These are phyloP conservation scores for Neodontobutis hainanensis DNA, from an alignment of 2,113 vertebrate species.

Conservation along the genomic window DNA sequence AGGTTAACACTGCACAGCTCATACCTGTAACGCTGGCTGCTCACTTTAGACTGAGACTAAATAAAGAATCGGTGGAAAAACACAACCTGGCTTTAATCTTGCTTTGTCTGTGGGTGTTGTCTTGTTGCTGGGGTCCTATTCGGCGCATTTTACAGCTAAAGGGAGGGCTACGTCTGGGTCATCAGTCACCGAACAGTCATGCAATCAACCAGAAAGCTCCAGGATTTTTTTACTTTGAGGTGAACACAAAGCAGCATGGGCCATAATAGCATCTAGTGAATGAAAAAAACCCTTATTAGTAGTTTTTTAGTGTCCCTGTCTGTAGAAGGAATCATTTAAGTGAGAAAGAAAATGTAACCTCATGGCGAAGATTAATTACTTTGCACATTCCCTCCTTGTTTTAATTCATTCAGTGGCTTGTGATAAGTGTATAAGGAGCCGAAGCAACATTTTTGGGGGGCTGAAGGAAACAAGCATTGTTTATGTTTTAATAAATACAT, in stretches of 20 bases:
- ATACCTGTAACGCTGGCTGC: conserved; percentile 27
- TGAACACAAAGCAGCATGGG: neutral
- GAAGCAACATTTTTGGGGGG: neutral
- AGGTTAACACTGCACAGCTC: conserved; percentile 24
- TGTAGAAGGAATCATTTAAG: conserved; percentile 2
- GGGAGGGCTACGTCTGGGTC: neutral
- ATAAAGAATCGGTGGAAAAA: conserved; percentile 25
- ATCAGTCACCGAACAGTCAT: neutral
- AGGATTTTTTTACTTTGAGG: too few relatives aligned
- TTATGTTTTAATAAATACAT: conserved; percentile 4
- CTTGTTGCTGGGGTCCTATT: conserved; percentile 8
- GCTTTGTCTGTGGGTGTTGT: conserved; percentile 36
- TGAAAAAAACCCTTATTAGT: conserved; percentile 5
- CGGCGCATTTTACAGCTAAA: too few relatives aligned
- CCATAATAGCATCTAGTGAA: neutral
- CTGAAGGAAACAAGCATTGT: neutral
- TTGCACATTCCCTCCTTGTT: neutral
- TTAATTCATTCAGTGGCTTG: conserved; percentile 1
- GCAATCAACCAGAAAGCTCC: neutral
- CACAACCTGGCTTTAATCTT: conserved; percentile 37
- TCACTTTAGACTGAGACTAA: conserved; percentile 15
- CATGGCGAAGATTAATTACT: conserved; percentile 6
- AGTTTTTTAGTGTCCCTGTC: neutral
- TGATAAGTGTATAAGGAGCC: neutral
- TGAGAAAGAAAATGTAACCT: neutral